Base-by-base conservation (phyloP, 2,113 vertebrate genomes). In the Neomonachus schauinslandi region DNA sequence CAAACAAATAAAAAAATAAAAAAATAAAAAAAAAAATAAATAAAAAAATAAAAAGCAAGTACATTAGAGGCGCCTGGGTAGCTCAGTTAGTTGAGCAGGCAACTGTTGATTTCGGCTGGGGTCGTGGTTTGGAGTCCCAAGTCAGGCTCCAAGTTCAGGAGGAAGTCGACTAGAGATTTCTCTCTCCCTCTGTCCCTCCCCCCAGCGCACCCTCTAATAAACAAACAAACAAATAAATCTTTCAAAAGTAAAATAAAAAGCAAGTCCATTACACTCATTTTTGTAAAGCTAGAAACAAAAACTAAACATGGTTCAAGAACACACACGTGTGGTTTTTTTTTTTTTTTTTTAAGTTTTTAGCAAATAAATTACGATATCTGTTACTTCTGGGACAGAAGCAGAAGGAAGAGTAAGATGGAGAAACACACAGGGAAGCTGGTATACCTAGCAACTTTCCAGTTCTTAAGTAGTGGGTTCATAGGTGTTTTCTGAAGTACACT, bases 241-340 rank as follows among this genome's bases (percentile, higher is more conserved):
- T 69, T n/a, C 36, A 36, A 69, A 69, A 69, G 67, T 36, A 69
- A 36, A 69, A 49, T 1, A 89, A 74, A 69, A 81, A 83, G 19
- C 42, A 83, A 69, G 19, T 33, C 42, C 15, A 57, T 46, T 55
- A 65, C 15, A 74, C 46, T 51, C 18, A 39, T 63, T 91, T 85
- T 85, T 83, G 11, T 85, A 85, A 85, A 84, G 16, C 51, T 87
- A 79, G 42, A 93, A 76, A 77, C 14, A 49, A 86, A 90, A 89
- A 63, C 55, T 83, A 63, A 89, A 82, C 42, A n/a, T 63, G 51
- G 33, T 42, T 89, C n/a, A 95, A 11, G 19, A 84, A 84, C 46
- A 84, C 19, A 94, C n/a, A 46, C 4, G 1, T 74, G 31, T 65
- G 8, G 4, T 4, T 21, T 22, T 5, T n/a, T 18, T 71, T 53